phyloP scores from a whole-genome alignment of 2,113 vertebrate genomes.

The Toxostoma redivivum region DNA sequence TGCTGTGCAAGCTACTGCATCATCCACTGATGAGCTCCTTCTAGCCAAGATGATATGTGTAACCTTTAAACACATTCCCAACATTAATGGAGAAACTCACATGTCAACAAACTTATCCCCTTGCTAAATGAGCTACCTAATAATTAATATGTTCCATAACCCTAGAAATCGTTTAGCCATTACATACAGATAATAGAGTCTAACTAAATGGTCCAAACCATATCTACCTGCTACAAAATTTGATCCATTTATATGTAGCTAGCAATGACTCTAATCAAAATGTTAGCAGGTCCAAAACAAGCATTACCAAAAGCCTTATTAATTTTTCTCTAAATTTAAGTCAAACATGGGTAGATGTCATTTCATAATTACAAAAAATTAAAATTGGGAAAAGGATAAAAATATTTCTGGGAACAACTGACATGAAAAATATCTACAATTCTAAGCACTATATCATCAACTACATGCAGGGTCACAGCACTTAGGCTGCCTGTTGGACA shows the following conservation, averaged over 20 bases:
- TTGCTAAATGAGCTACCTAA: neutral
- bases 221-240: neutral
- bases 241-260: neutral
- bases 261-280: neutral
- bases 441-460: neutral
- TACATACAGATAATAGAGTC: neutral
- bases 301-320: neutral
- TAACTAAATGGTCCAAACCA: neutral
- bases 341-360: neutral
- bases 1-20: neutral
- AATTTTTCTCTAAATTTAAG: neutral
- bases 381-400: neutral
- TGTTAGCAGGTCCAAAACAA: neutral
- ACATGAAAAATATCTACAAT: neutral
- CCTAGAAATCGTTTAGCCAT: neutral
- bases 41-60: neutral
- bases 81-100: neutral
- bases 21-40: fast-evolving
- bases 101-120: neutral
- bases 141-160: neutral
- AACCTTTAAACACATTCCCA: neutral
- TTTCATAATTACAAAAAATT: neutral
- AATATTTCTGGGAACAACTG: neutral
- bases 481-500: neutral
- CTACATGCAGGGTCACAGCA: neutral